phyloP scores from a whole-genome alignment of 2,888 invertebrate genomes.

The Byasa hedistus region DNA sequence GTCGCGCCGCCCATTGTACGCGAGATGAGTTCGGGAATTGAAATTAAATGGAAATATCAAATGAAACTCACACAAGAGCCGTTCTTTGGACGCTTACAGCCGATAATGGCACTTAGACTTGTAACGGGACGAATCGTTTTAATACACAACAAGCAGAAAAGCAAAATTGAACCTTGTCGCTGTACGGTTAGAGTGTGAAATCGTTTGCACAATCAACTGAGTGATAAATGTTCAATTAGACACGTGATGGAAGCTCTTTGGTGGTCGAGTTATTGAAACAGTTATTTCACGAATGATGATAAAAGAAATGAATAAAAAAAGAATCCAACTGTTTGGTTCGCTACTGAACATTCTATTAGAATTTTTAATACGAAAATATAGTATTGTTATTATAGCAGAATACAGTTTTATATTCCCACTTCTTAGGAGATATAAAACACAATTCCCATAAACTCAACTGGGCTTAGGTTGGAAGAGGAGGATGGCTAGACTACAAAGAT shows the following conservation, averaged over 20 bases:
- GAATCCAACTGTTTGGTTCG: too few relatives aligned
- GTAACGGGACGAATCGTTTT: conserved; percentile 48
- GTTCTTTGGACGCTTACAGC: conserved; percentile 48
- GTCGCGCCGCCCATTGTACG: conserved; percentile 46
- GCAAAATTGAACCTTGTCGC: conserved; percentile 31
- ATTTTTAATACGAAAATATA: too few relatives aligned
- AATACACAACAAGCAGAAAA: conserved; percentile 16
- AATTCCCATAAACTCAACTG: too few relatives aligned
- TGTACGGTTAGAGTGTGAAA: not conserved
- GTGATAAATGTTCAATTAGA: conserved; percentile 23
- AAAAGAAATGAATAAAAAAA: too few relatives aligned
- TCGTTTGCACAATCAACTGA: not conserved
- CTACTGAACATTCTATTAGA: too few relatives aligned
- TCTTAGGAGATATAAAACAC: too few relatives aligned
- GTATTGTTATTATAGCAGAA: too few relatives aligned
- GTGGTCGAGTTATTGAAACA: conserved; percentile 38
- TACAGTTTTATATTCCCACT: too few relatives aligned
- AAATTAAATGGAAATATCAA: conserved; percentile 70
- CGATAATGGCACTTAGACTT: conserved; percentile 53
- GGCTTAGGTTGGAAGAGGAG: too few relatives aligned
- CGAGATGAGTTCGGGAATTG: conserved; percentile 65
- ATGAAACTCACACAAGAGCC: conserved; percentile 52
- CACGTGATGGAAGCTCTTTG: conserved; percentile 33
- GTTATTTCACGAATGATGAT: too few relatives aligned
- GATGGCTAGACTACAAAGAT: too few relatives aligned